Base-by-base conservation (phyloP, 2,113 vertebrate genomes). In the Notarius quadriscutis region DNA sequence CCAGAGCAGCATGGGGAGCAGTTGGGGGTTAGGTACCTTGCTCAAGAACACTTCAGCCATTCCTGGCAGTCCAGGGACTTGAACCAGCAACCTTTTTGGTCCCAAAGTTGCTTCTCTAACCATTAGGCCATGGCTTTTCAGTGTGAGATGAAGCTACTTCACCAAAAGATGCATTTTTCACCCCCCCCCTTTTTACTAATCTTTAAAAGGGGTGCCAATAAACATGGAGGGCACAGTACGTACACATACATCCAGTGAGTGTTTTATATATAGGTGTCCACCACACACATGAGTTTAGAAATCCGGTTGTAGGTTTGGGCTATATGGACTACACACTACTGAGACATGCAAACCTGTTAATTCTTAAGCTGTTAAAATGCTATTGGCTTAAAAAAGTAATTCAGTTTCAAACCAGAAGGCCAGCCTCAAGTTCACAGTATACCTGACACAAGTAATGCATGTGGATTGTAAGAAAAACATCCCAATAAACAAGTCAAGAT, bases 261-360 rank as follows among this genome's bases (percentile, higher is more conserved):
- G 12, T 71, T 67, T 27, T 18, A 8, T 67, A 71, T 84, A 84
- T 62, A 71, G 58, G 62, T 80, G 87, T 87, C 87, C 87, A 87
- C 58, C 57, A 81, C 82, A 87, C 85, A 3, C 57, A 87, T 60
- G 72, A 75, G 84, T 81, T 84, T 81, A 84, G 81, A 88, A 82
- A 85, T 84, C 7, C 51, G 18, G 7, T 18, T 69, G 82, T 69
- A 20, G 9, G 17, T 34, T 48, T 22, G 12, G 55, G 75, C 41
- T 89, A 85, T 85, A 84, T 67, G 75, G 50, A 81, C 55, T 74
- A 84, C 86, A 86, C 81, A 89, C 75, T 79, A 84, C 67, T 53
- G 48, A 84, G 81, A 87, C 88, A 87, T 90, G 90, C 89, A 89
- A 84, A 89, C 87, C 34, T 0, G 57, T 41, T 30, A 60, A 81